These are phyloP conservation scores for Grus americana DNA, from an alignment of 2,113 vertebrate genomes.

Conservation along the genomic window DNA sequence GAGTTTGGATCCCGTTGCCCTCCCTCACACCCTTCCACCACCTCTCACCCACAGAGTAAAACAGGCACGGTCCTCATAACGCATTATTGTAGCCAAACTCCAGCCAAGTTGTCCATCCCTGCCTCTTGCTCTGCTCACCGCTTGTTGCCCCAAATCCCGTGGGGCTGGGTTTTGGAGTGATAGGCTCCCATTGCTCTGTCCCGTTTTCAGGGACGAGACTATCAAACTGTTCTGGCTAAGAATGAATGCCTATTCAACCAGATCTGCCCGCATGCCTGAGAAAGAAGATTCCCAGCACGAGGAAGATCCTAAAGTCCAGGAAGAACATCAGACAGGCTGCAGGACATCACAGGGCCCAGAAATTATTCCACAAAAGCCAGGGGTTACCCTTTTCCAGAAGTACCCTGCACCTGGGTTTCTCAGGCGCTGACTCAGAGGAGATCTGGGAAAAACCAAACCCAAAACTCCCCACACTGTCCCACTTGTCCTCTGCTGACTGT, in stretches of 20 bases:
- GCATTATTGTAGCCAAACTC: not conserved
- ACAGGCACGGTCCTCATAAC: not conserved
- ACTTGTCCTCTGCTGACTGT: not conserved
- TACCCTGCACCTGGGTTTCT: slow-evolving; percentile 39
- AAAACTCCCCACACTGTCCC: not conserved
- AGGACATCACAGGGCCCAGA: not conserved
- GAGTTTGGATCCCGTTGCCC: not conserved
- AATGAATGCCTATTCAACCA: not conserved
- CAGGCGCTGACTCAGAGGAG: slow-evolving; percentile 34
- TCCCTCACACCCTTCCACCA: not conserved
- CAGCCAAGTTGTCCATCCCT: not conserved
- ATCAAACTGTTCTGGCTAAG: not conserved
- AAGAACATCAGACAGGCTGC: not conserved
- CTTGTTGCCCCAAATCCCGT: not conserved
- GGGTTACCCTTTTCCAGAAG: not conserved
- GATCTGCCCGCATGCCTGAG: not conserved
- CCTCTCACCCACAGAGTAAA: not conserved
- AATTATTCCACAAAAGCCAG: not conserved
- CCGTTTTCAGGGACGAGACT: not conserved
- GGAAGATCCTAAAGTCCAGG: not conserved
- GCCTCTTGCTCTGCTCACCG: not conserved
- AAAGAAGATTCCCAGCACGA: not conserved
- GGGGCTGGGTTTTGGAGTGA: not conserved
- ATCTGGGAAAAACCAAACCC: slow-evolving; percentile 45
- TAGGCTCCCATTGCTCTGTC: not conserved